Base-by-base conservation (phyloP, 2,113 vertebrate species). In the Megatriorchis doriae region DNA sequence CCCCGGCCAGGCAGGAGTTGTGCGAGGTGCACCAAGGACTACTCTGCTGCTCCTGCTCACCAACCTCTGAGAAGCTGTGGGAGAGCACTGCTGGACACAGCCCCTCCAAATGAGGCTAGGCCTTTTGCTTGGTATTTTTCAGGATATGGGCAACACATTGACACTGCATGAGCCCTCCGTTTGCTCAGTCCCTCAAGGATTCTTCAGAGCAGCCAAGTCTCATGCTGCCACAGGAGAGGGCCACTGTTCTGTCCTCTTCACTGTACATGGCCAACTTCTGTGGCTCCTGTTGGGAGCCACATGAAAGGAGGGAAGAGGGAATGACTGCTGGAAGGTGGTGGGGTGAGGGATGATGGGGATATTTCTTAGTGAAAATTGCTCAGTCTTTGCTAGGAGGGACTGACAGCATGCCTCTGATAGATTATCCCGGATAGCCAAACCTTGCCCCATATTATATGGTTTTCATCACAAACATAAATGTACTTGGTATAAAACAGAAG, bases 401-500 rank as follows among this genome's bases (percentile, higher is more conserved):
- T 85, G 90, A 72, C 87, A 94, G 78, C 3, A 29, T 13, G 36
- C 36, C 36, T n/a, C 81, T 91, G 78, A 81, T 27, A 85, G 92
- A 96, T 96, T 90, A 93, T 79, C 78, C 62, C 0, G 2, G 90
- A 93, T 34, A 93, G 73, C 75, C 29, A 90, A 74, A 81, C 52
- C 61, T 68, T 91, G 62, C 91, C 82, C 78, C 62, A 63, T 59
- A 91, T 96, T 93, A 87, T 66, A 96, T 56, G 75, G 81, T 92
- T 97, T 97, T 97, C 85, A 96, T 97, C 94, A 88, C 89, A 97
- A 88, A 94, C 88, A 96, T 96, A 93, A 97, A 96, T 91, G 88
- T 94, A 90, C 71, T 96, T 96, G 94, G 94, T 97, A 96, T 96
- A 94, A 97, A 98, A 92, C 93, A 96, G 96, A 97, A 96, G 95